Evolutionary conservation across 2,113 vertebrate genomes (phyloP), one percentile per base, ranked within the genome.

Genomic region (Cyanocitta stelleri): DNA sequence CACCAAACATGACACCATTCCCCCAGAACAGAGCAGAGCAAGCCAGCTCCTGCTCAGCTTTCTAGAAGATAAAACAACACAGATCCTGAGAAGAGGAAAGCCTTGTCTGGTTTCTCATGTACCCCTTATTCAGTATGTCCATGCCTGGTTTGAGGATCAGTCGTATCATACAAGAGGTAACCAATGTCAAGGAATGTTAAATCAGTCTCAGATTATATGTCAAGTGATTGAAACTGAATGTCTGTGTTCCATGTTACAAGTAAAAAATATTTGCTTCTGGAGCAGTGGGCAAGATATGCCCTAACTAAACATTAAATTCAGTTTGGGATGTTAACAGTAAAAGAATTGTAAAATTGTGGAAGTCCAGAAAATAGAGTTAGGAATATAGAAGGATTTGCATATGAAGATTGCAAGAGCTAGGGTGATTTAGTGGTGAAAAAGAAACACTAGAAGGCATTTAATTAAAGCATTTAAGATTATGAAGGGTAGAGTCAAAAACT

Each of bases 381-480:
- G 37, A 44, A 41, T 71, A 67, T 18, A 71, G 10, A 41, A 88
- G 68, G 35, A 74, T 95, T 88, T 95, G 24, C 52, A 52, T 77
- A 72, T n/a, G 52, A 84, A 77, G n/a, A 15, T 76, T 94, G 76
- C 22, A 93, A 90, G 35, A 93, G 15, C 8, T 39, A 63, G 56
- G 12, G 32, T 94, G 76, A 93, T 93, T 86, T 78, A 90, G 19
- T 49, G 16, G 41, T 61, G 37, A 52, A 87, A 89, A 91, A 75
- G 75, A 86, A 74, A 56, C 14, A 62, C 30, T 48, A 75, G 73
- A 95, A 86, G 18, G 32, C 48, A 90, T 92, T 96, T 96, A 96
- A 96, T 94, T 93, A 97, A 90, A 90, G 29, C 69, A 68, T 91
- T 96, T 95, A 95, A 62, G 78, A 83, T 96, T 93, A 68, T 43